Conservation (phyloP, 2,888 invertebrate genomes). For the Rhaphigaster nebulosa region DNA sequence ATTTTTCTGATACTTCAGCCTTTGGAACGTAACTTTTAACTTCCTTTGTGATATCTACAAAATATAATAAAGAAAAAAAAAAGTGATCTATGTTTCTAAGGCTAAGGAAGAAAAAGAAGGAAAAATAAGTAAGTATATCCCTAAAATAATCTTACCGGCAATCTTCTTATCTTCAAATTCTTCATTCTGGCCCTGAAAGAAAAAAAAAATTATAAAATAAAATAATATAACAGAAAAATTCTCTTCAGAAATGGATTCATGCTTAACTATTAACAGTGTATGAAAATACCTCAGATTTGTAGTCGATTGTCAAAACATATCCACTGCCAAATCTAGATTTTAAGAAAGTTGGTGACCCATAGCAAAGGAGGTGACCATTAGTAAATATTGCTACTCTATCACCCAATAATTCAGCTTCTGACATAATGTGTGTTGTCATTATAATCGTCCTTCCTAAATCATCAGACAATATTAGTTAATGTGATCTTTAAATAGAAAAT, state of each 20-base stretch:
- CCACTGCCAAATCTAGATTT: slow-evolving; percentile 72
- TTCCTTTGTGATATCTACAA: slow-evolving; percentile 64
- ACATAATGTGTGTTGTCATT: slow-evolving; percentile 88
- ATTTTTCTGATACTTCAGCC: slow-evolving; percentile 69
- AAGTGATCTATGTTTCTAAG: neutral
- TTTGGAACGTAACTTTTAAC: slow-evolving; percentile 68
- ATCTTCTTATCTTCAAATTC: neutral
- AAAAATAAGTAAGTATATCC: neutral
- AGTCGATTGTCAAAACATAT: slow-evolving; percentile 69
- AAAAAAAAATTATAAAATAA: neutral
- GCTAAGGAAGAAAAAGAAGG: neutral
- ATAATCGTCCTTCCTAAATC: slow-evolving; percentile 80
- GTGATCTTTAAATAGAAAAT: neutral
- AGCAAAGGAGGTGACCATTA: slow-evolving; percentile 70
- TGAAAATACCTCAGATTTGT: slow-evolving; percentile 41
- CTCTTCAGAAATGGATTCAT: neutral
- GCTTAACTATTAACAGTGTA: neutral
- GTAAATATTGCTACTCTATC: slow-evolving; percentile 85
- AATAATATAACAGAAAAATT: neutral
- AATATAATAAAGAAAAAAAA: neutral
- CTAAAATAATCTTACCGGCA: neutral
- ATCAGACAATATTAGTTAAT: slow-evolving; percentile 69
- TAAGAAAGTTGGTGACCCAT: slow-evolving; percentile 72
- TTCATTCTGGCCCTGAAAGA: neutral
- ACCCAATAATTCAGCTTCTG: slow-evolving; percentile 89